A percentile compares a stretch with the other conserved stretches of the same genome.
Conservation (phyloP, 2,797 vertebrate genomes). For the Manis pentadactyla region DNA sequence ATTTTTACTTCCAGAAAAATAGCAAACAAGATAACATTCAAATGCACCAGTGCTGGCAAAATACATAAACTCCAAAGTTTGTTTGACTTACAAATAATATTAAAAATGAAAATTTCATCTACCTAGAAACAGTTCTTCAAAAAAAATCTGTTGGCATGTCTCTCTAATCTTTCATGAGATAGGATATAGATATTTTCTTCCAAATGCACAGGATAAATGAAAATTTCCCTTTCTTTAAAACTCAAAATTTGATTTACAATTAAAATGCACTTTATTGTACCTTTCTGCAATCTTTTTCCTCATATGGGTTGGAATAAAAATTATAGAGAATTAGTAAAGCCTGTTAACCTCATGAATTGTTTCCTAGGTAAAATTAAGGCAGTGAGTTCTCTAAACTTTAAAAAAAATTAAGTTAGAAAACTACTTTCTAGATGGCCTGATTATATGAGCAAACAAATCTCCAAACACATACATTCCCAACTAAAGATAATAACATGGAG, state of each 20-base stretch:
- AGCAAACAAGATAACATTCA: neutral
- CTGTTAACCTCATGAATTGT: neutral
- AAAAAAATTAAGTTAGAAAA: slow-evolving; percentile 9
- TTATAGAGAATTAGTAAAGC: slow-evolving; percentile 36
- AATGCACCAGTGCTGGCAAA: neutral
- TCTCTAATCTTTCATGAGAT: neutral
- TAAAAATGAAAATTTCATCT: slow-evolving; percentile 32
- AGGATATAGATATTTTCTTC: neutral
- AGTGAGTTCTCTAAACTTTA: neutral
- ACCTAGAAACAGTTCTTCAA: neutral
- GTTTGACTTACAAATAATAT: slow-evolving; percentile 25
- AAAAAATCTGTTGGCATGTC: neutral
- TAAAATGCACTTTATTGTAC: neutral
- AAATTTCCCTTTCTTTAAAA: neutral
- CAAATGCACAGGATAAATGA: neutral
- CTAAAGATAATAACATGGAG: neutral
- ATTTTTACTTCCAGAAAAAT: slow-evolving; percentile 47
- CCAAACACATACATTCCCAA: neutral
- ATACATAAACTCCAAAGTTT: neutral
- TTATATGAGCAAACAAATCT: neutral
- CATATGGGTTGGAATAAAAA: neutral
- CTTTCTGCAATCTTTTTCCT: neutral
- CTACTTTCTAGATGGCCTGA: slow-evolving; percentile 24
- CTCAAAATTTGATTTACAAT: slow-evolving; percentile 32
- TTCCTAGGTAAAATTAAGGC: slow-evolving; percentile 31